Base-by-base conservation (phyloP, 2,113 vertebrate species). In the Epinephelus cyanopodus region DNA sequence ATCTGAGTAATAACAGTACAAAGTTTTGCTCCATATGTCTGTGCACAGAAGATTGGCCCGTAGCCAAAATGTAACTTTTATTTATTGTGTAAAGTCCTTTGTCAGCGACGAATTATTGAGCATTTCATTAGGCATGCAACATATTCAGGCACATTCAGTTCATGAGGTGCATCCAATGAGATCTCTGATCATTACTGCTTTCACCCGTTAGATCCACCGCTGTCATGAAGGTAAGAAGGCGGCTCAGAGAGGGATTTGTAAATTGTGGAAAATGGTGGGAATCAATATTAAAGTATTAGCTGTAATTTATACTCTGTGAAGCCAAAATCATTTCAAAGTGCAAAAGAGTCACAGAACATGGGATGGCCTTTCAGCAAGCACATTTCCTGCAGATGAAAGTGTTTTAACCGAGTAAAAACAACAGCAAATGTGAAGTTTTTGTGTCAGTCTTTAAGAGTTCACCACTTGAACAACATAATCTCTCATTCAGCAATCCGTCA, bases 1-100 rank as follows among this genome's bases (percentile, higher is more conserved):
- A 81, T 79, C 69, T 27, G 70, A 75, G 84, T 53, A 73, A 79
- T 72, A 83, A 64, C 50, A 60, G 19, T n/a, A 57, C n/a, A 82
- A 62, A 45, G 37, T 72, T 77, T 64, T 37, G 45, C 29, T 3
- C 5, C 47, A 3, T 77, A 61, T 52, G 5, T 78, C 21, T 60
- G 45, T 17, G 21, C 72, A 52, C 19, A n/a, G 15, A 5, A 33
- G 56, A 57, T 58, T 29, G 18, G 50, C 9, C 50, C 62, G 29
- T 1, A 37, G 63, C 45, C 50, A 21, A 42, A 54, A 68, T 53
- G 17, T 52, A 48, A 71, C 29, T 70, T 68, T 33, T 66, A 71
- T 68, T 80, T 42, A 76, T 45, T 68, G 23, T 42, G 60, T n/a
- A 79, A 81, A 72, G 27, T 58, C 60, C 45, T 58, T 27, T 13